Conservation (phyloP, 2,113 vertebrate species). For the Capra hircus region DNA sequence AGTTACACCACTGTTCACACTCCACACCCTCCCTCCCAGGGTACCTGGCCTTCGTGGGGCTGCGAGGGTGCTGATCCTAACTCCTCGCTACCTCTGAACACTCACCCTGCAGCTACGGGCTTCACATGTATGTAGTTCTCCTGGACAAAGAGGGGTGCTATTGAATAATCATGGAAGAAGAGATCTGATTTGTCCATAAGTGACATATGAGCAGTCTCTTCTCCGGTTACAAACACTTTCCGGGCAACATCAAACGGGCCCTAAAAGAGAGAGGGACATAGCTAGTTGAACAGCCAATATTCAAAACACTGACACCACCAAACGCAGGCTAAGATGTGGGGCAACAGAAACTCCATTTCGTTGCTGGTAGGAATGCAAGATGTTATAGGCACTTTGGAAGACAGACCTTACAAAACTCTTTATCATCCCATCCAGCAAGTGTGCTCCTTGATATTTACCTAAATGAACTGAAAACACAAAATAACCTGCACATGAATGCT, state of each 20-base stretch:
- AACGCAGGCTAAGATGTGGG: not conserved
- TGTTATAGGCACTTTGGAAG: not conserved
- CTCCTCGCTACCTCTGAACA: not conserved
- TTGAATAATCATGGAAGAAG: slow-evolving; percentile 97
- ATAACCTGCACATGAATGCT: not conserved
- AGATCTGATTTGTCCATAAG: slow-evolving; percentile 95
- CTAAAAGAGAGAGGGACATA: slow-evolving; percentile 66
- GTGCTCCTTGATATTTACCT: not conserved
- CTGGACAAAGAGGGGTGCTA: slow-evolving; percentile 97
- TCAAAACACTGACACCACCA: not conserved
- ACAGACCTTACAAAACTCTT: not conserved
- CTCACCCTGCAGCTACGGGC: slow-evolving; percentile 92
- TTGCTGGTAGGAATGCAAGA: not conserved
- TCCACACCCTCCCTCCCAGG: not conserved
- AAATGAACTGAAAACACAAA: not conserved
- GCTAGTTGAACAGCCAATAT: not conserved
- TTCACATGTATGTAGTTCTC: slow-evolving; percentile 95
- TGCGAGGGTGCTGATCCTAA: rapidly evolving
- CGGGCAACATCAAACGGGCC: slow-evolving; percentile 97
- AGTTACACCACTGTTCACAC: not conserved
- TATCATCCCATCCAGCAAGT: not conserved
- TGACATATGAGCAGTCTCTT: slow-evolving; percentile 90
- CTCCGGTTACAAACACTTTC: slow-evolving; percentile 90
- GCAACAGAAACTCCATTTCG: not conserved
- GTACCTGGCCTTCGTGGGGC: not conserved